Evolutionary conservation across 2,888 invertebrate species (phyloP), one percentile per base, ranked within the genome.

Genomic region (Dichetophora obliterata): DNA sequence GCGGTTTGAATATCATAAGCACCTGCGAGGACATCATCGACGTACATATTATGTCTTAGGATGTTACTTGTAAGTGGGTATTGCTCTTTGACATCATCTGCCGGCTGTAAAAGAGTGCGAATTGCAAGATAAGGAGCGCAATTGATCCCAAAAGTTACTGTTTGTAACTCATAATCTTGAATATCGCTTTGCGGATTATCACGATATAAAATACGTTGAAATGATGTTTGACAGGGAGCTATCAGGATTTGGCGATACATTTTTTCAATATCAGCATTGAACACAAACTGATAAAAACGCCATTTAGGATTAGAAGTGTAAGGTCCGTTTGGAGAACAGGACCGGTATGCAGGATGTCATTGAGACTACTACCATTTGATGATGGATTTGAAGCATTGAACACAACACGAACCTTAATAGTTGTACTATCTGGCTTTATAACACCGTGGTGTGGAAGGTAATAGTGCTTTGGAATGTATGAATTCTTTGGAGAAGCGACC

Each of bases 391-490:
- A 76, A 5, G 70, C 73, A n/a, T 78, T 78, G 48, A 78, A 78
- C 2, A 76, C 75, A 3, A 76, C 78, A 6, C 72, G 34, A 34
- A 76, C 66, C 9, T 71, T 65, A 16, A 71, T 76, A 43, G 77
- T 72, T 16, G n/a, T 66, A 24, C 68, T 68, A 4, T 77, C 75
- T n/a, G 71, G 77, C 31, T 77, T 77, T 19, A 77, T 37, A 16
- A 75, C 75, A 1, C 66, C 75, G 27, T 75, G 75, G 19, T 73
- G 75, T 9, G 71, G 74, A 11, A 76, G 31, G 50, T 77, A 69
- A 34, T 50, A 66, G 54, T 71, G 57, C 5, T 22, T 22, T 52
- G 14, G 69, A 24, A 27, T 27, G 31, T 31, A 43, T 11, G 22
- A 63, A 31, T 63, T 34, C 14, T 3, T 31, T 11, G 24, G 14